Conservation (phyloP, 2,113 vertebrate genomes). For the Motacilla tschutschensis region DNA sequence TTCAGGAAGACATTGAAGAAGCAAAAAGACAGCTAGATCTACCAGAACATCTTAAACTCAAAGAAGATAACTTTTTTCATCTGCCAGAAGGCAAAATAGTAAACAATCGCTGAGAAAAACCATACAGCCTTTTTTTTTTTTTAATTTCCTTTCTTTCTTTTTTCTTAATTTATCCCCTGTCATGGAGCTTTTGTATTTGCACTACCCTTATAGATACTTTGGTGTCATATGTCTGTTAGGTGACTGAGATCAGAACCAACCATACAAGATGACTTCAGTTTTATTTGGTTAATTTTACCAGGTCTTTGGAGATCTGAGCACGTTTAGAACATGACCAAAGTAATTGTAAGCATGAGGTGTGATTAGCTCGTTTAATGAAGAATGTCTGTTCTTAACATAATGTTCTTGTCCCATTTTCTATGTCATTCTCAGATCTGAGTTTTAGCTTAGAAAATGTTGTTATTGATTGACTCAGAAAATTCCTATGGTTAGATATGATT, state of each 20-base stretch:
- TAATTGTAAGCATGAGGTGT: neutral
- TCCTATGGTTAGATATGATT: neutral
- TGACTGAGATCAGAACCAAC: neutral
- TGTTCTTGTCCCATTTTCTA: neutral
- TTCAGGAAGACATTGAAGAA: constrained; percentile 90
- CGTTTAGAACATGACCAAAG: neutral
- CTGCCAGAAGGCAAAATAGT: constrained; percentile 69
- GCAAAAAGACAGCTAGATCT: constrained; percentile 85
- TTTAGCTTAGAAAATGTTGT: neutral
- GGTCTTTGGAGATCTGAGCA: neutral
- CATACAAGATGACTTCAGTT: neutral
- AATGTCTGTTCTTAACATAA: neutral
- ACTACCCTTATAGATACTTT: neutral
- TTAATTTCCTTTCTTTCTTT: neutral
- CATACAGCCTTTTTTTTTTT: neutral
- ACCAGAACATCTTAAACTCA: constrained; percentile 87
- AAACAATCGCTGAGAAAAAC: constrained; percentile 78
- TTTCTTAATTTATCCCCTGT: neutral
- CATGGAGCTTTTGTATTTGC: neutral
- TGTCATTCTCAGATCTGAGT: neutral
- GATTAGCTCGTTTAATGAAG: neutral
- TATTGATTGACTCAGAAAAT: neutral
- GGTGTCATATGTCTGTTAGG: neutral
- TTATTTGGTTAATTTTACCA: neutral
- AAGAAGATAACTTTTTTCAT: constrained; percentile 88